A percentile compares a stretch with the other conserved stretches of the same genome.
phyloP scores from a whole-genome alignment of 2,797 vertebrate species.

The Cirrhinus mrigala region DNA sequence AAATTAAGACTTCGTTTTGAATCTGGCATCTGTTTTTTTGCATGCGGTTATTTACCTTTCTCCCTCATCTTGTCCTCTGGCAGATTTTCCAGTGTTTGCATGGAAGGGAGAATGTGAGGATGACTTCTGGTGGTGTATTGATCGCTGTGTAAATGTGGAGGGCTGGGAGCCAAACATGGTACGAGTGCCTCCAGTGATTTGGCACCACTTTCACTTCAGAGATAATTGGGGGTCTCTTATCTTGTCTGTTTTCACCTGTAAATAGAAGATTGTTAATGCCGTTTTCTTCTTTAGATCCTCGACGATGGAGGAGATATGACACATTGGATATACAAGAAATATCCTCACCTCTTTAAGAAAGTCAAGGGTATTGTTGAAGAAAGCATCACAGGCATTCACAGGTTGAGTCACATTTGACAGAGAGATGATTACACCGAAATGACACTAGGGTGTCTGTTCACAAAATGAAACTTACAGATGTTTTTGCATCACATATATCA shows the following conservation, averaged over 20 bases:
- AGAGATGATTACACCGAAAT: constrained; percentile 89
- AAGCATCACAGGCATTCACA: constrained; percentile 92
- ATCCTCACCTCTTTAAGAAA: constrained; percentile 89
- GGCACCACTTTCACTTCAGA: background rate
- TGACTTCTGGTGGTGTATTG: constrained; percentile 98
- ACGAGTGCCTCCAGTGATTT: background rate
- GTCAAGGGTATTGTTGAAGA: constrained; percentile 95
- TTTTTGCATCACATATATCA: constrained; percentile 62
- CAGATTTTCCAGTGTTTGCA: constrained; percentile 91
- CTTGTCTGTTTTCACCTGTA: background rate
- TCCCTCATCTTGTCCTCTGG: background rate
- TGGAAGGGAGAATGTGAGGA: constrained; percentile 95
- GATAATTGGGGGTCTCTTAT: background rate
- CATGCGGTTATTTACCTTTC: background rate
- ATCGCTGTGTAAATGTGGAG: constrained; percentile 86
- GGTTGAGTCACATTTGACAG: constrained; percentile 68
- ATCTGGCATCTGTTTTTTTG: background rate
- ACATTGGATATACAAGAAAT: constrained; percentile 94
- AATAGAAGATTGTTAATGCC: background rate
- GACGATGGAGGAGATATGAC: constrained; percentile 97
- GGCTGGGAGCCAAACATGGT: constrained; percentile 96
- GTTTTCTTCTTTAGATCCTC: constrained; percentile 82
- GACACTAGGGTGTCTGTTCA: background rate
- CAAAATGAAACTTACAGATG: background rate
- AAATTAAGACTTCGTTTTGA: background rate